Conservation (phyloP, 2,113 vertebrate species). For the Cercopithecus mona region DNA sequence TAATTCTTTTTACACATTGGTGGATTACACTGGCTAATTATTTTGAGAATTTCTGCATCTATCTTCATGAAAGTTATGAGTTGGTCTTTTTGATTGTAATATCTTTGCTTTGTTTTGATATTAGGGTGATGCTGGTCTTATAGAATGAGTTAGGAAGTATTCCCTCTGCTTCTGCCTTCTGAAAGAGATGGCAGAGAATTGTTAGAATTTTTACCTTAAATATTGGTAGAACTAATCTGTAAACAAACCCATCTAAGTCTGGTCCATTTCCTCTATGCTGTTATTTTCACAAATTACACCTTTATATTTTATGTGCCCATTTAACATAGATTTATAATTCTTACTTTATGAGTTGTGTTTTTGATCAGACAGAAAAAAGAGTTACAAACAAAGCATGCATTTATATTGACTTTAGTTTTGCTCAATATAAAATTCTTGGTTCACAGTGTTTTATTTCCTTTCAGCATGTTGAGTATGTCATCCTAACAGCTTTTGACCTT, state of each 20-base stretch:
- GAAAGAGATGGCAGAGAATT: background rate
- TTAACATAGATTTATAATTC: background rate
- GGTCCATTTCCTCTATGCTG: background rate
- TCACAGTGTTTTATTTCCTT: background rate
- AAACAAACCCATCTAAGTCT: background rate
- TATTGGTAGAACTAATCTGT: background rate
- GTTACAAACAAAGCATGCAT: background rate
- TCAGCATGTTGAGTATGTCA: background rate
- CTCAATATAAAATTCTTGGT: background rate
- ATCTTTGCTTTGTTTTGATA: background rate
- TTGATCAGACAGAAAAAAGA: background rate
- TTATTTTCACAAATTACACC: background rate
- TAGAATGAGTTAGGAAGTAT: background rate
- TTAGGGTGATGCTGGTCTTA: background rate
- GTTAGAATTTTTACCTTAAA: background rate
- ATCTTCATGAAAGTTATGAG: background rate
- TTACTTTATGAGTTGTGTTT: background rate
- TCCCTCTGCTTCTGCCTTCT: background rate
- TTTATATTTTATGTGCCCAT: background rate
- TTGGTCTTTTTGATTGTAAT: background rate
- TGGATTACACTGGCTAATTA: background rate
- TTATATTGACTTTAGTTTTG: background rate
- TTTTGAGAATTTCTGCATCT: background rate
- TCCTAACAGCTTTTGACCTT: background rate
- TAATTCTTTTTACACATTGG: background rate